Evolutionary conservation across 2,888 invertebrate genomes (phyloP).

Genomic region (Lomographa bimaculata): DNA sequence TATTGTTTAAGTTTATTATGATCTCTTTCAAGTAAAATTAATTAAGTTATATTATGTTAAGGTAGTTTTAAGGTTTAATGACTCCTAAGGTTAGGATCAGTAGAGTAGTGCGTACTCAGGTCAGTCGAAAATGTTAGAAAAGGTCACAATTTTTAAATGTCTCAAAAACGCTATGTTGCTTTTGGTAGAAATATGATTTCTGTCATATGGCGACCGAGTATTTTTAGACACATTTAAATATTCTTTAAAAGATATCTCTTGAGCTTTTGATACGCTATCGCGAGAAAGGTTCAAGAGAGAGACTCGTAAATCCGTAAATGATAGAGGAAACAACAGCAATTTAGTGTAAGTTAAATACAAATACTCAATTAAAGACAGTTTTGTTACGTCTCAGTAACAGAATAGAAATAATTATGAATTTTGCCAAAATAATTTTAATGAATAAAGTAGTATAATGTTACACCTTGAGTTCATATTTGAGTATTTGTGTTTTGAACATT

Average conservation of each 20-base stretch:
- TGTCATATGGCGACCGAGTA: conserved; percentile 40
- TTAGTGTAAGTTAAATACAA: conserved; percentile 70
- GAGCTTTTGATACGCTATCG: conserved; percentile 40
- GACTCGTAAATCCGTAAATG: conserved; percentile 18
- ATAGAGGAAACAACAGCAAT: conserved; percentile 32
- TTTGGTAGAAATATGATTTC: conserved; percentile 67
- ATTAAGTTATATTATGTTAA: conserved; percentile 70
- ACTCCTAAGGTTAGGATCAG: conserved; percentile 30
- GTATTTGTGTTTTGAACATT: conserved; percentile 74
- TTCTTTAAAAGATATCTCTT: conserved; percentile 37
- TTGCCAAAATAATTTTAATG: conserved; percentile 44
- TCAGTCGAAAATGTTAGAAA: conserved; percentile 29
- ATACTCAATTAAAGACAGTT: conserved; percentile 67
- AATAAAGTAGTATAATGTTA: conserved; percentile 42
- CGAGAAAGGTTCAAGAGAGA: conserved; percentile 43
- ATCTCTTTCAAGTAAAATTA: conserved; percentile 74
- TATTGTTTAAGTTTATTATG: conserved; percentile 79
- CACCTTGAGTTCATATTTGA: conserved; percentile 58
- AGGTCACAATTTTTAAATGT: conserved; percentile 53
- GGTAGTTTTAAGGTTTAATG: conserved; percentile 31
- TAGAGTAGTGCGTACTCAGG: conserved; percentile 25
- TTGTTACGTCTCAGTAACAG: conserved; percentile 54
- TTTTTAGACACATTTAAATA: conserved; percentile 53
- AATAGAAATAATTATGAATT: conserved; percentile 32
- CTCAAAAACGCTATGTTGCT: conserved; percentile 48